Conservation (phyloP, 2,888 invertebrate genomes). For the Hedychridium roseum region DNA sequence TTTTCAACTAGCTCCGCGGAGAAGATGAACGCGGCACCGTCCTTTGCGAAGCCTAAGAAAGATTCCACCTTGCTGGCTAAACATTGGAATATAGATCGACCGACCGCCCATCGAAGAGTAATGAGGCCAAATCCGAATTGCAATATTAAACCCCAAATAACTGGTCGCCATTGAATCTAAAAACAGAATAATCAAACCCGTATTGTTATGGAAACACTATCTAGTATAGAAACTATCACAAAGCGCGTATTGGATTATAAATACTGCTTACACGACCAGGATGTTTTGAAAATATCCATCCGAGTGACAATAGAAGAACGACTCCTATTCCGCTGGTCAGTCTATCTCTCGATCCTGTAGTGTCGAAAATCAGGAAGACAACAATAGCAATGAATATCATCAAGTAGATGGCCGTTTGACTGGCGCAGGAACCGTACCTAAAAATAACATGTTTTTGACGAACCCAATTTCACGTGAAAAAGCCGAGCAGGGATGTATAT, state of each 20-base stretch:
- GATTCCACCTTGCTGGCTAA: conserved; percentile 76
- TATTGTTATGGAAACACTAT: too few species aligned
- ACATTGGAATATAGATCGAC: conserved; percentile 75
- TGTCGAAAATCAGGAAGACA: conserved; percentile 73
- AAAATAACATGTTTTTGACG: too few species aligned
- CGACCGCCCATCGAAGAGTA: conserved; percentile 85
- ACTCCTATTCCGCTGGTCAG: conserved; percentile 77
- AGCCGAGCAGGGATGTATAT: too few species aligned
- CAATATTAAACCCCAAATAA: conserved; percentile 79
- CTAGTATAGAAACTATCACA: too few species aligned
- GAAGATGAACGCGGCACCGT: conserved; percentile 87
- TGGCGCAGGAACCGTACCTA: conserved; percentile 65
- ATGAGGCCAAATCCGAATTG: conserved; percentile 87
- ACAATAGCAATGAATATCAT: conserved; percentile 66
- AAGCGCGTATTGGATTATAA: too few species aligned
- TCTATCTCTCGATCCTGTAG: conserved; percentile 66
- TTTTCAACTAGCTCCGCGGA: conserved; percentile 73
- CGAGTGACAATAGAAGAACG: conserved; percentile 69
- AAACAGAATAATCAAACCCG: too few species aligned
- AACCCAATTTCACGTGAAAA: too few species aligned
- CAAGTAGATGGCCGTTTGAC: conserved; percentile 53
- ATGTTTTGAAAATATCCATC: conserved; percentile 72
- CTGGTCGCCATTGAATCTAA: conserved; percentile 80
- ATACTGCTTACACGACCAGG: conserved; percentile 64
- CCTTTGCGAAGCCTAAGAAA: conserved; percentile 81